Percentiles rank a stretch among this genome's conserved stretches.
Conservation (phyloP, 1,140 invertebrate species). For the Bathynomus jamesi region DNA sequence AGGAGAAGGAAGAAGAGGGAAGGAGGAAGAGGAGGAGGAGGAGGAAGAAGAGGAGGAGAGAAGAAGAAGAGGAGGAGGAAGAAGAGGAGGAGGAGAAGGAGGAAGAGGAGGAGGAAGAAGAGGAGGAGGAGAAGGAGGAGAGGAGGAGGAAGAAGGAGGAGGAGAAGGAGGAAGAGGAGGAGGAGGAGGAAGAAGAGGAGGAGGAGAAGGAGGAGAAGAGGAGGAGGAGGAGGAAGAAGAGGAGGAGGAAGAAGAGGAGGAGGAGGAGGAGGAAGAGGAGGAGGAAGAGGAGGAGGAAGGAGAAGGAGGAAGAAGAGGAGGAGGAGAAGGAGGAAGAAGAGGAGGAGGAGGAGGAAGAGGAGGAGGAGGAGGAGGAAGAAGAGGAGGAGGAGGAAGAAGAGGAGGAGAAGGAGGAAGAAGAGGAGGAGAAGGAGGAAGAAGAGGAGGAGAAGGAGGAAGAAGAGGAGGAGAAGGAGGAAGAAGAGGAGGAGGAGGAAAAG, state of each 20-base stretch:
- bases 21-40: too few relatives aligned
- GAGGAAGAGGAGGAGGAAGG: not conserved
- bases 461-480: not conserved
- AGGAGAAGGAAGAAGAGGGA: too few relatives aligned
- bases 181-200: too few relatives aligned
- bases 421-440: not conserved
- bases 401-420: not conserved
- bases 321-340: not conserved
- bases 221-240: not conserved
- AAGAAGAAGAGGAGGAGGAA: not conserved
- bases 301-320: not conserved
- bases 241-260: not conserved
- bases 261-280: not conserved
- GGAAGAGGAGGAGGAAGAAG: too few relatives aligned
- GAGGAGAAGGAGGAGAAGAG: not conserved
- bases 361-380: not conserved
- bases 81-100: too few relatives aligned
- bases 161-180: too few relatives aligned
- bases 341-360: not conserved
- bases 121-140: too few relatives aligned
- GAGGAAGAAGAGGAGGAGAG: too few relatives aligned
- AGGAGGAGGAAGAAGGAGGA: too few relatives aligned
- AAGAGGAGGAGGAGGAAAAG: not conserved
- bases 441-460: not conserved
- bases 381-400: not conserved